phyloP scores from a whole-genome alignment of 2,888 invertebrate genomes.

The Poecilobothrus nobilitatus region DNA sequence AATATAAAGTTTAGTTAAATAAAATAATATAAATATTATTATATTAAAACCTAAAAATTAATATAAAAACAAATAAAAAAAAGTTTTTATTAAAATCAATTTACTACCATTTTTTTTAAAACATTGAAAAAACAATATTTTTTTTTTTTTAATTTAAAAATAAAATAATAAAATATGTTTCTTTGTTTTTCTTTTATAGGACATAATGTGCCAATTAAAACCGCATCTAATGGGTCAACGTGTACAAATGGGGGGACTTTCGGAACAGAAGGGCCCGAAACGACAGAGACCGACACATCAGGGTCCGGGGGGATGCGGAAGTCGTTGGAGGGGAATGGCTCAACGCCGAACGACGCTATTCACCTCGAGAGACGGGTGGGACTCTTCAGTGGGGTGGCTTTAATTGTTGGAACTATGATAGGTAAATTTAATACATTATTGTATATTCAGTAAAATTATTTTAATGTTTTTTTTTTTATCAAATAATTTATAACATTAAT shows the following conservation, averaged over 20 bases:
- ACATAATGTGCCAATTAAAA: slow-evolving; percentile 46
- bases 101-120: too few species aligned
- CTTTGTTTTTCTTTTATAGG: slow-evolving; percentile 28
- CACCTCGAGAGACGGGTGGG: slow-evolving; percentile 99
- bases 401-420: slow-evolving; percentile 98
- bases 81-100: too few species aligned
- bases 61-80: too few species aligned
- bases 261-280: slow-evolving; percentile 46
- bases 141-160: too few species aligned
- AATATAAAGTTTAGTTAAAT: too few species aligned
- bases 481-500: neutral
- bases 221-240: slow-evolving; percentile 44
- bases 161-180: neutral
- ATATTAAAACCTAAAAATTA: too few species aligned
- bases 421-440: slow-evolving; percentile 55
- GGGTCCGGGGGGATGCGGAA: slow-evolving; percentile 47
- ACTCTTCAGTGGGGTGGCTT: slow-evolving; percentile 97
- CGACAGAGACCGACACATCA: slow-evolving; percentile 48
- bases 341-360: slow-evolving; percentile 94
- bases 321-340: slow-evolving; percentile 80
- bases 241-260: slow-evolving; percentile 43
- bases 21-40: too few species aligned
- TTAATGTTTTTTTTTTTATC: neutral
- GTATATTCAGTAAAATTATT: too few species aligned
- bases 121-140: too few species aligned